Conservation (phyloP, 2,888 invertebrate genomes). For the Drosophila prostipennis region DNA sequence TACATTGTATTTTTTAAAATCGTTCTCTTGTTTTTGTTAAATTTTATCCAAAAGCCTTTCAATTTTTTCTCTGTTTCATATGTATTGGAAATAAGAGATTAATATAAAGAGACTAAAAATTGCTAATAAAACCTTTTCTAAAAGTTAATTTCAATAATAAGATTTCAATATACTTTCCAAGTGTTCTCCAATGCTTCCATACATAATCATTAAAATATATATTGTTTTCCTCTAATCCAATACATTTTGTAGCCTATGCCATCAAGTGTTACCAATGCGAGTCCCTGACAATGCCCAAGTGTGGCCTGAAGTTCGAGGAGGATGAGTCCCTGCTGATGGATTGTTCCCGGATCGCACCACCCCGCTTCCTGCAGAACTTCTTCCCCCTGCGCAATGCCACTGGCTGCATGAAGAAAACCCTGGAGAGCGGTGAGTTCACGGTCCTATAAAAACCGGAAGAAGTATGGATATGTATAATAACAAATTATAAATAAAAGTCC, state of each 20-base stretch:
- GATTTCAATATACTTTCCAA: too few relatives aligned
- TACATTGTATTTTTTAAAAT: too few relatives aligned
- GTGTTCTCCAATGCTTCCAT: too few relatives aligned
- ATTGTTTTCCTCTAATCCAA: background rate
- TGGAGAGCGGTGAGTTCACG: constrained; percentile 79
- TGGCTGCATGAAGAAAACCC: constrained; percentile 82
- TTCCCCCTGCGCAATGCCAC: constrained; percentile 80
- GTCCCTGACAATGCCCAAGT: constrained; percentile 78
- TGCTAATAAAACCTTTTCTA: too few relatives aligned
- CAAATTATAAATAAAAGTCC: too few relatives aligned
- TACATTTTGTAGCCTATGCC: constrained; percentile 73
- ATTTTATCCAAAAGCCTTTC: too few relatives aligned
- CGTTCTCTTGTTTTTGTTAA: too few relatives aligned
- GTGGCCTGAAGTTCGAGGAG: constrained; percentile 81
- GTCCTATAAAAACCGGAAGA: background rate
- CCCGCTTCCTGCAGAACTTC: constrained; percentile 75
- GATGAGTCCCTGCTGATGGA: constrained; percentile 76
- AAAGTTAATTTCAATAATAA: too few relatives aligned
- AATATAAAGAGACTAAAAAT: too few relatives aligned
- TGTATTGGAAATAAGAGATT: too few relatives aligned
- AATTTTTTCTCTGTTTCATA: too few relatives aligned
- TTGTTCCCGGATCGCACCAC: constrained; percentile 76
- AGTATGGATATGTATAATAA: too few relatives aligned
- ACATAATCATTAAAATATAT: background rate
- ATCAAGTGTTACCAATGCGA: constrained; percentile 83